Percentiles rank a stretch among this genome's conserved stretches.
These are phyloP conservation scores for Drosophila rufa DNA, from an alignment of 1,140 invertebrate genomes.

Conservation along the genomic window DNA sequence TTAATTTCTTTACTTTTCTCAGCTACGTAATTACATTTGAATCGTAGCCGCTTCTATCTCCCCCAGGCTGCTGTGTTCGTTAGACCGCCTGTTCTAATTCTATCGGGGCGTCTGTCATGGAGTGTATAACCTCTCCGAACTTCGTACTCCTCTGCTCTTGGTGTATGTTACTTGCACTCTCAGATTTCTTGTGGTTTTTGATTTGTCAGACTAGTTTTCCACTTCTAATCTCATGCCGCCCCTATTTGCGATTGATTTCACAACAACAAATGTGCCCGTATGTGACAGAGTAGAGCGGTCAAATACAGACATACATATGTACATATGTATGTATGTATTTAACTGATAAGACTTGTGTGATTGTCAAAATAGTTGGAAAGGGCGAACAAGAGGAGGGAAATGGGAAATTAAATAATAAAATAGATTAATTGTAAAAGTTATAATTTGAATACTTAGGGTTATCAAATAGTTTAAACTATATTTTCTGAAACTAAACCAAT, in stretches of 20 bases:
- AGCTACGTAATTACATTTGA: constrained; percentile 50
- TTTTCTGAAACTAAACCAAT: no score
- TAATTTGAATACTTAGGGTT: background rate
- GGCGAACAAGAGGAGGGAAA: background rate
- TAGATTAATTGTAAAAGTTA: background rate
- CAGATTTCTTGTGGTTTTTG: constrained; percentile 40
- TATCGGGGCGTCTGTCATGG: constrained; percentile 1
- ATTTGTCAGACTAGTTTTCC: constrained; percentile 25
- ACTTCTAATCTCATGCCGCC: constrained; percentile 35
- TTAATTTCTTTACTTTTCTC: constrained; percentile 14
- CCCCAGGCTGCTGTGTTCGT: background rate
- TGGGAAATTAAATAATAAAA: background rate
- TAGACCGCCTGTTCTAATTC: constrained; percentile 1
- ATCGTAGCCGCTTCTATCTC: constrained; percentile 40
- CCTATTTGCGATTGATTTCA: constrained; percentile 29
- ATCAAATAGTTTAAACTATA: no score
- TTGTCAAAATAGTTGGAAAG: background rate
- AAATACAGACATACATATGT: background rate
- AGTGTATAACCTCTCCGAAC: background rate
- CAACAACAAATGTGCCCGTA: constrained; percentile 6
- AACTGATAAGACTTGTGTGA: background rate
- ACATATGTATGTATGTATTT: background rate
- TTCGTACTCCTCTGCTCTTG: constrained; percentile 3
- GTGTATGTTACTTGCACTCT: constrained; percentile 22
- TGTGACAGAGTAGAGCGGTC: background rate